These are phyloP conservation scores for Neodon shergylaensis DNA, from an alignment of 2,113 vertebrate species.

Conservation along the genomic window DNA sequence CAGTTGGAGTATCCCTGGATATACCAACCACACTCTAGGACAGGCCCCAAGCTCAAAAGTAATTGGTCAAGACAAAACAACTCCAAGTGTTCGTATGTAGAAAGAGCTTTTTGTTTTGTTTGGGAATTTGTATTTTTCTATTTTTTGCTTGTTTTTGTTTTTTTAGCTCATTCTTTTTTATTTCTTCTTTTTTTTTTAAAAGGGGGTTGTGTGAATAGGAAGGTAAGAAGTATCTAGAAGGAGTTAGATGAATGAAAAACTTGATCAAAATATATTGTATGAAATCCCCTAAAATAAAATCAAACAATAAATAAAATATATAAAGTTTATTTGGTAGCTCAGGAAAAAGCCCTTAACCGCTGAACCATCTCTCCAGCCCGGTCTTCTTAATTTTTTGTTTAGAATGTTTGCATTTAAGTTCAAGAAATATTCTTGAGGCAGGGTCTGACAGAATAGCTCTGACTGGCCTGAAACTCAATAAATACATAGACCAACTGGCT, in stretches of 20 bases:
- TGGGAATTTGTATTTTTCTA: background rate
- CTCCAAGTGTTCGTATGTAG: background rate
- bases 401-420: slow-evolving; percentile 38
- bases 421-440: background rate
- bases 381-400: slow-evolving; percentile 28
- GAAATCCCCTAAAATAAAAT: background rate
- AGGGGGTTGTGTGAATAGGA: too few relatives aligned
- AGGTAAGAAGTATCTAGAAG: too few relatives aligned
- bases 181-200: too few relatives aligned
- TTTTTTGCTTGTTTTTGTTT: too few relatives aligned
- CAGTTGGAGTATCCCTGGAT: background rate
- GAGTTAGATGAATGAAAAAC: background rate
- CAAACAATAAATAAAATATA: background rate
- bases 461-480: background rate
- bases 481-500: background rate
- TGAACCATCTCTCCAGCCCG: too few relatives aligned
- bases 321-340: background rate
- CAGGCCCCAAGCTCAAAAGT: background rate
- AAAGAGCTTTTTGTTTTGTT: background rate
- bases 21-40: background rate
- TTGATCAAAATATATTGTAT: background rate
- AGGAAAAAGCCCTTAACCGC: background rate
- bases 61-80: background rate
- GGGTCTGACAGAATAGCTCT: background rate
- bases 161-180: too few relatives aligned